Base-by-base conservation (phyloP, 2,113 vertebrate genomes). In the Antennarius striatus region DNA sequence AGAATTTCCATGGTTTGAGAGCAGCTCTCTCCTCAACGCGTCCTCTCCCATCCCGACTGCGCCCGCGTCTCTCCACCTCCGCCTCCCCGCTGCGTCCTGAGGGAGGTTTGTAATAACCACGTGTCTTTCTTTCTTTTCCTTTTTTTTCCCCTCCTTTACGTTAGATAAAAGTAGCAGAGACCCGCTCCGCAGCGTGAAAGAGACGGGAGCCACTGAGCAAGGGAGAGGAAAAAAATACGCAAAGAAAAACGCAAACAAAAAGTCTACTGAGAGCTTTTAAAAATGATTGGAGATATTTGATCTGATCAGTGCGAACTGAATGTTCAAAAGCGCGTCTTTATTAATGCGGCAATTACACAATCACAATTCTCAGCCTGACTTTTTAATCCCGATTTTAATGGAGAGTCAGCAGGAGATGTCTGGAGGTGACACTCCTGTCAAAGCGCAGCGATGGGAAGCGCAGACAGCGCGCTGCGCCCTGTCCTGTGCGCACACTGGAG, bases 21-120 rank as follows among this genome's bases (percentile, higher is more conserved):
- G 84, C 79, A 60, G 62, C 68, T 80, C 78, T 48, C 72, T 86
- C 74, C 59, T 79, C 73, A 56, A 17, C 64, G 77, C 77, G 71
- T 84, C 80, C 80, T 87, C 78, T 75, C 67, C 85, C 83, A 84
- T 81, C 80, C 82, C 70, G 86, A 88, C 82, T 84, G 85, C 66
- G 83, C 77, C 82, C 56, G 79, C 80, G 68, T 90, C 88, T 82
- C 73, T 83, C 87, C 84, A 60, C 85, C 42, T 85, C 75, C 87
- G 77, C 82, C 81, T 84, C 84, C 79, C 81, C 39, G 66, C 78
- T 72, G 75, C 47, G 77, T 86, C 84, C 86, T 69, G 79, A 83
- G 65, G 77, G 86, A 79, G 89, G 68, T 69, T 87, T 88, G 77
- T 86, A 85, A 85, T 77, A 45, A 91, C 89, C 91, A 93, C 92